Conservation (phyloP, 2,888 invertebrate species). For the Leptinotarsa rubiginosa region DNA sequence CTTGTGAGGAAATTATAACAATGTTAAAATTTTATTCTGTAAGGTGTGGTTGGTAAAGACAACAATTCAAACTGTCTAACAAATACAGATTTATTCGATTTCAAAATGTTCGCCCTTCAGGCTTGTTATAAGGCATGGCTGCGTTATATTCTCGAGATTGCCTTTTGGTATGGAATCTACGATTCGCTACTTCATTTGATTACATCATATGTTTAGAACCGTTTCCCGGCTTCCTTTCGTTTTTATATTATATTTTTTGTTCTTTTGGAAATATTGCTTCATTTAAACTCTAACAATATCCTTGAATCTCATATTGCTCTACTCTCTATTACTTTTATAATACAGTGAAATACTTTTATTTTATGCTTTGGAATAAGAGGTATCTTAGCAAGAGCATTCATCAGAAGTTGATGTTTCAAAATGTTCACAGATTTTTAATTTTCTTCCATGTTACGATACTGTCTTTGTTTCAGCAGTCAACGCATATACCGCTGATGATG, state of each 20-base stretch:
- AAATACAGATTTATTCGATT: neutral
- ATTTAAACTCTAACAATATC: neutral
- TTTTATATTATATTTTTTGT: slow-evolving; percentile 6
- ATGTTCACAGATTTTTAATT: too few relatives aligned
- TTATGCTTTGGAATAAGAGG: too few relatives aligned
- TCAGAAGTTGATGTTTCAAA: too few relatives aligned
- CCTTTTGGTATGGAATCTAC: slow-evolving; percentile 51
- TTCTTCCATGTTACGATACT: too few relatives aligned
- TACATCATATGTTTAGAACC: slow-evolving; percentile 47
- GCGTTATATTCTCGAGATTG: slow-evolving; percentile 51
- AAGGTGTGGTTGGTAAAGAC: neutral
- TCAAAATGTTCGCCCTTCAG: slow-evolving; percentile 50
- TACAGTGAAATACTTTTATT: too few relatives aligned
- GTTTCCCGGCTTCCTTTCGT: slow-evolving; percentile 26
- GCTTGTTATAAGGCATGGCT: slow-evolving; percentile 49
- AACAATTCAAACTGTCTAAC: neutral
- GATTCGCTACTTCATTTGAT: slow-evolving; percentile 52
- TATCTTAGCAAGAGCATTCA: too few relatives aligned
- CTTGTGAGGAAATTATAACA: too few relatives aligned
- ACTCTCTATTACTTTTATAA: too few relatives aligned
- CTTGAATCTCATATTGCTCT: neutral
- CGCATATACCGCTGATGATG: too few relatives aligned
- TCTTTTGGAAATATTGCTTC: neutral
- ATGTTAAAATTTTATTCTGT: too few relatives aligned
- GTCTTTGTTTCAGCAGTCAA: too few relatives aligned